These are phyloP conservation scores for Drosophila varians DNA, from an alignment of 1,140 invertebrate species.

Conservation along the genomic window DNA sequence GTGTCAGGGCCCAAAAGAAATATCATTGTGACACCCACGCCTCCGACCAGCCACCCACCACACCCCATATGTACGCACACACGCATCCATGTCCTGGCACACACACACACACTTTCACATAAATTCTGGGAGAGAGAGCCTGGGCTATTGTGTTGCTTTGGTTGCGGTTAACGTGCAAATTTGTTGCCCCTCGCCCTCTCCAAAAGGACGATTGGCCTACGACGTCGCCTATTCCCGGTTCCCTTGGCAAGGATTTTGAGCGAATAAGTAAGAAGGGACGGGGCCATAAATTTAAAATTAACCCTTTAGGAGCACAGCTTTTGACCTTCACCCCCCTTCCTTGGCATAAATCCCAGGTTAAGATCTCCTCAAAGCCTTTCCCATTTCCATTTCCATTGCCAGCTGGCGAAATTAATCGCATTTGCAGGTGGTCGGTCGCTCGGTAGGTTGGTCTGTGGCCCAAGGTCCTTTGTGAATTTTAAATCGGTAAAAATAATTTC, in stretches of 20 bases:
- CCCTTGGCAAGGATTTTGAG: slow-evolving; percentile 49
- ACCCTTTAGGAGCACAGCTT: slow-evolving; percentile 70
- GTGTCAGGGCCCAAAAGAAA: slow-evolving; percentile 54
- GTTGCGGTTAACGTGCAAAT: slow-evolving; percentile 64
- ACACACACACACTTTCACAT: slow-evolving; percentile 19
- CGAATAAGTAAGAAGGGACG: slow-evolving; percentile 49
- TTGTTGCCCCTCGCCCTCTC: slow-evolving; percentile 34
- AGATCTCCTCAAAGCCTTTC: slow-evolving; percentile 11
- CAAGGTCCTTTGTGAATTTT: slow-evolving; percentile 24
- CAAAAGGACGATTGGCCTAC: slow-evolving; percentile 49
- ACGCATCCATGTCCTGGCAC: slow-evolving; percentile 1
- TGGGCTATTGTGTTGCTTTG: slow-evolving; percentile 40
- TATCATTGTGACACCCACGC: slow-evolving; percentile 71
- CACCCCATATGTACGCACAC: slow-evolving; percentile 39
- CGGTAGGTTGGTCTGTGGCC: neutral
- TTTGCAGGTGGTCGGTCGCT: slow-evolving; percentile 36
- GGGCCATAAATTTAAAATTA: slow-evolving; percentile 81
- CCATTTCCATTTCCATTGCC: neutral
- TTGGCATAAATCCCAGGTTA: slow-evolving; percentile 17
- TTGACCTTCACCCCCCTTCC: slow-evolving; percentile 63
- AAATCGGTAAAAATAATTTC: slow-evolving; percentile 33
- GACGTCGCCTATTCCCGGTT: slow-evolving; percentile 33
- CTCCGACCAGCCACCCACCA: neutral
- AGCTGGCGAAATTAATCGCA: slow-evolving; percentile 35
- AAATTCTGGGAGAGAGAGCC: slow-evolving; percentile 21